phyloP scores from a whole-genome alignment of 2,888 invertebrate genomes.

The Tinea trinotella region DNA sequence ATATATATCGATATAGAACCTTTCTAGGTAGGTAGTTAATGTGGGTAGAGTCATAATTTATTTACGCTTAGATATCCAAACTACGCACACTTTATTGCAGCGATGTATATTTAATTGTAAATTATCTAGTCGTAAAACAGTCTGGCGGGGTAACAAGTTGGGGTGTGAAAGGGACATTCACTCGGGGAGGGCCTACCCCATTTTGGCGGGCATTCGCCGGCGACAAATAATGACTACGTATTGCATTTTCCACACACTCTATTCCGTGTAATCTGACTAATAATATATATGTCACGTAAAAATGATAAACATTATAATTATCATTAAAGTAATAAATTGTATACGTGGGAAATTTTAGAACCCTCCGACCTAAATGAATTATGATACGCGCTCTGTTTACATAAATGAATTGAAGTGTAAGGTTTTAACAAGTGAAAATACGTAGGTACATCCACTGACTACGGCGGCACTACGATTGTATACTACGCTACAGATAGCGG shows the following conservation, averaged over 20 bases:
- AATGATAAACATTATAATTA: background rate
- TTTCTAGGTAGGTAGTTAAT: no score
- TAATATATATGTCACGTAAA: background rate
- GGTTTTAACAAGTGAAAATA: no score
- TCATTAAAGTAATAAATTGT: no score
- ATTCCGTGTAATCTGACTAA: background rate
- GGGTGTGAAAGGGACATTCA: conserved; percentile 12
- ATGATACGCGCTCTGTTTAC: no score
- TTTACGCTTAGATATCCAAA: conserved; percentile 1
- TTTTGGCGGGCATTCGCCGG: background rate
- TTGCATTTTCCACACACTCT: background rate
- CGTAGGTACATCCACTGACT: no score
- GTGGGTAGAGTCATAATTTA: background rate
- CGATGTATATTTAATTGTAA: conserved; percentile 18
- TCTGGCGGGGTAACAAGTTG: conserved; percentile 9
- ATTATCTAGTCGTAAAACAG: conserved; percentile 21
- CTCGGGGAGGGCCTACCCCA: background rate
- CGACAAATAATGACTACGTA: background rate
- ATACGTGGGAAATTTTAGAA: no score
- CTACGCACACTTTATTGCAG: conserved; percentile 17
- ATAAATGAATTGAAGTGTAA: no score
- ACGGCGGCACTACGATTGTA: background rate
- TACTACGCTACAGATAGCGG: background rate
- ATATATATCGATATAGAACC: no score
- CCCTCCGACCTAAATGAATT: no score